Evolutionary conservation across 1,140 invertebrate genomes (phyloP).

Genomic region (Sitobion miscanthi): DNA sequence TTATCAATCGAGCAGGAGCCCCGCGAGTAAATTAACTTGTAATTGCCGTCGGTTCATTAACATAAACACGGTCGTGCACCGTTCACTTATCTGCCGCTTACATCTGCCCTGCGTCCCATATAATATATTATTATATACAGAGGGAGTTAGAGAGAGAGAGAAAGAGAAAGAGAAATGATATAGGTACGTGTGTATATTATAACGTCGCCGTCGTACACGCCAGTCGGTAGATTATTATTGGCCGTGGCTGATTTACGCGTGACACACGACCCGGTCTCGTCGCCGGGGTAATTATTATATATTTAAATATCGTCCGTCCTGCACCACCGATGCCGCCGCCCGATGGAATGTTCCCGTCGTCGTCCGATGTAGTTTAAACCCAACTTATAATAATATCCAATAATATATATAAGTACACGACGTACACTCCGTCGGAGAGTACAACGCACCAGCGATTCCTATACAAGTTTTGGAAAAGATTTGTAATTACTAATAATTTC

Average conservation of each 20-base stretch:
- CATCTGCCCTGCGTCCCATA: constrained; percentile 34
- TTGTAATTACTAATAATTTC: neutral
- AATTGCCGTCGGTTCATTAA: constrained; percentile 54
- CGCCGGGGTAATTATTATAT: constrained; percentile 37
- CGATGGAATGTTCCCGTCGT: constrained; percentile 7
- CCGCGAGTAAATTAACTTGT: constrained; percentile 56
- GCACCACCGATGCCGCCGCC: neutral
- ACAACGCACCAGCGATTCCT: neutral
- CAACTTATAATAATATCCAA: neutral
- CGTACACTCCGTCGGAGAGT: neutral
- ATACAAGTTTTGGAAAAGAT: neutral
- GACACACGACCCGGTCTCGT: constrained; percentile 43
- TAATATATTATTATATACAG: neutral
- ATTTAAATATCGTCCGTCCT: neutral
- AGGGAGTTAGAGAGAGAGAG: neutral
- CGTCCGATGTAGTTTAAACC: neutral
- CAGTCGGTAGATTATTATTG: constrained; percentile 48
- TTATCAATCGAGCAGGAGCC: constrained; percentile 50
- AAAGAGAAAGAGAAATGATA: neutral
- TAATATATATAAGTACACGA: neutral
- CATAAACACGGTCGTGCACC: constrained; percentile 57
- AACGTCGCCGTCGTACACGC: constrained; percentile 30
- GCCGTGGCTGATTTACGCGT: constrained; percentile 46
- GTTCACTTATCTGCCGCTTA: constrained; percentile 43
- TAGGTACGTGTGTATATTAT: neutral